Evolutionary conservation across 2,888 invertebrate species (phyloP), one percentile per base, ranked within the genome.

Genomic region (Diarsia mendica): DNA sequence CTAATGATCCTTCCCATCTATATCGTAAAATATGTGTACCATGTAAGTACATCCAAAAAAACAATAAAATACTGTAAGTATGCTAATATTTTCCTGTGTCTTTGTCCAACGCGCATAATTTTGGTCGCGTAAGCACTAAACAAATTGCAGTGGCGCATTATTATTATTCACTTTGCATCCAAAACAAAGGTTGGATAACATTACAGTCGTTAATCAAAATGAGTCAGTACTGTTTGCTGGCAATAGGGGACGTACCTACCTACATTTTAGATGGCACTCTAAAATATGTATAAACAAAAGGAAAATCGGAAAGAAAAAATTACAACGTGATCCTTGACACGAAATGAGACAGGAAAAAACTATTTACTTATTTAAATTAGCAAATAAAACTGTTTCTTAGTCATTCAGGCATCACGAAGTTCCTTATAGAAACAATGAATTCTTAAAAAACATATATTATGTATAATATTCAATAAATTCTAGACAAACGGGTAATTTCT

Each of bases 121-220:
- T 49, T 10, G 13, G 18, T 63, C 53, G 8, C 39, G 15, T 68
- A 58, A 15, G 23, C 9, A 76, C 20, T 0, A n/a, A 46, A 60
- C 18, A 61, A 20, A 11, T 33, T 63, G 3, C 63, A 79, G 70
- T 69, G 46, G 13, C 49, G 55, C 15, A 28, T 49, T 8, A 51
- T 79, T 74, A 53, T 18, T 49, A 81, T 72, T 72, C 81, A 4
- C 13, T 18, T 20, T 23, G 46, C 64, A 67, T 80, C 10, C 46
- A 39, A 67, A 53, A 63, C 53, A 72, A 64, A 53, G 58, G n/a
- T 10, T 58, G n/a, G 3, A 68, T 66, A 33, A 75, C 13, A 75
- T 13, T 53, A 0, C 64, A 28, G 44, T 44, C 23, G 39, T 80
- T 23, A 68, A 72, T 68, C 71, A 66, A 51, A 53, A 20, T 80